Conservation (phyloP, 2,797 vertebrate species). For the Lemur catta region DNA sequence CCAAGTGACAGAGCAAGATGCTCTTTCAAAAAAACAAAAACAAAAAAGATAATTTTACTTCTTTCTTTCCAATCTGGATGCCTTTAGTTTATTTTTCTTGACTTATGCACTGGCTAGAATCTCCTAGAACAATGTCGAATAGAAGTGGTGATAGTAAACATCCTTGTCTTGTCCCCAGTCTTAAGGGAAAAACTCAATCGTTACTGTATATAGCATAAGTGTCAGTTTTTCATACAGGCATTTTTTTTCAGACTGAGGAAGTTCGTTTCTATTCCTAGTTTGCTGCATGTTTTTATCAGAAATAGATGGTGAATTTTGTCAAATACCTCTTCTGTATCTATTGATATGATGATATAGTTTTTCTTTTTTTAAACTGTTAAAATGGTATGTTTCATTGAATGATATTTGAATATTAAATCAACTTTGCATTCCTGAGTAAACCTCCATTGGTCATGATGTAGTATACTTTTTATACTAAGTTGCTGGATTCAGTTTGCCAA, state of each 20-base stretch:
- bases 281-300: not conserved
- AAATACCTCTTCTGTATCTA: not conserved
- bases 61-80: not conserved
- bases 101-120: not conserved
- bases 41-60: not conserved
- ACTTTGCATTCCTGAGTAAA: not conserved
- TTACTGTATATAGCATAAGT: not conserved
- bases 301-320: not conserved
- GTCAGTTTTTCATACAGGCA: not conserved
- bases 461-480: not conserved
- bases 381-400: not conserved
- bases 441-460: not conserved
- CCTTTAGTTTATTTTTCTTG: not conserved
- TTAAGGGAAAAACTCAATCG: not conserved
- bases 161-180: not conserved
- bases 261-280: not conserved
- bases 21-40: too few species aligned
- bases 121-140: not conserved
- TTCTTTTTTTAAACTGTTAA: not conserved
- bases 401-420: not conserved
- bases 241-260: not conserved
- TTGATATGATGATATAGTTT: not conserved
- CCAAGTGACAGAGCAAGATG: not conserved
- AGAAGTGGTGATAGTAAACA: not conserved
- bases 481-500: not conserved